Conservation (phyloP, 2,113 vertebrate genomes). For the Polypterus bichir region DNA sequence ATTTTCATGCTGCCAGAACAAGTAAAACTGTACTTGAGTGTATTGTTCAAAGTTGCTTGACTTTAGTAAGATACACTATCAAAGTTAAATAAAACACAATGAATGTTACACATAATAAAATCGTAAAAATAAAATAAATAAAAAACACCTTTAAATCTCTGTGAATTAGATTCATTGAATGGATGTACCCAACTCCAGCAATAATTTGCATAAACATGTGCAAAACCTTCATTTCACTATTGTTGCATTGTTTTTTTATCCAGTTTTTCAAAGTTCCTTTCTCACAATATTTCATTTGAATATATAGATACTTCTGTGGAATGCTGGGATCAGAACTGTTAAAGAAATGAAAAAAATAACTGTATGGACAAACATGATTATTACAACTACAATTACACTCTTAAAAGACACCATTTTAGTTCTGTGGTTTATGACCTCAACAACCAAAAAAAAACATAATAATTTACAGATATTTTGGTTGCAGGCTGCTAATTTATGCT, state of each 20-base stretch:
- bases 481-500: too few relatives aligned
- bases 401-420: too few relatives aligned
- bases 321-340: slow-evolving; percentile 25
- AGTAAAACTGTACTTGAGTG: too few relatives aligned
- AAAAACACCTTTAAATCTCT: slow-evolving; percentile 46
- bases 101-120: slow-evolving; percentile 1
- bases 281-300: slow-evolving; percentile 57
- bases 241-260: slow-evolving; percentile 28
- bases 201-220: slow-evolving; percentile 30
- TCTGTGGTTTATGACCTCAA: too few relatives aligned
- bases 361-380: too few relatives aligned
- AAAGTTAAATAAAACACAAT: background rate
- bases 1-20: too few relatives aligned
- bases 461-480: too few relatives aligned
- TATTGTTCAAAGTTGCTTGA: too few relatives aligned
- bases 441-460: too few relatives aligned
- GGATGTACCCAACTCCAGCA: slow-evolving; percentile 43
- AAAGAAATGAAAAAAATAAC: background rate
- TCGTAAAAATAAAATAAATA: too few relatives aligned
- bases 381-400: too few relatives aligned
- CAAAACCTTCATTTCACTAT: slow-evolving; percentile 20
- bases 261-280: slow-evolving; percentile 33
- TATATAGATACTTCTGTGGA: slow-evolving; percentile 33
- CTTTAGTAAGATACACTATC: too few relatives aligned
- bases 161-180: slow-evolving; percentile 38